Conservation (phyloP, 2,888 invertebrate genomes). For the Volucella zonaria region DNA sequence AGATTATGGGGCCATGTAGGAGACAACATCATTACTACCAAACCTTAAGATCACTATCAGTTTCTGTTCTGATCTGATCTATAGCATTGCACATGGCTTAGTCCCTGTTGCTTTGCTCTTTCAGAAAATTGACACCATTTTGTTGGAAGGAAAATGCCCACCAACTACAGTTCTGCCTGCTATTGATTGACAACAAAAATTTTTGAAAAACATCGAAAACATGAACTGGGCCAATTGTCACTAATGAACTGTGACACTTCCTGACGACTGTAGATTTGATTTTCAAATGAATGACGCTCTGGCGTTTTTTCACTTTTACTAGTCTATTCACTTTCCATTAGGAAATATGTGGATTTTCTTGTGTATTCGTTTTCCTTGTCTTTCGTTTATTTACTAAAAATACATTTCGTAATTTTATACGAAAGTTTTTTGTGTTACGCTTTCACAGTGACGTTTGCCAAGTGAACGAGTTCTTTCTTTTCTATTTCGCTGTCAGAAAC, state of each 20-base stretch:
- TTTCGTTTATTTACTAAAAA: slow-evolving; percentile 66
- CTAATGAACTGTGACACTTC: slow-evolving; percentile 38
- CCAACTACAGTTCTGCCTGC: too few relatives aligned
- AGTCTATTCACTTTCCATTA: slow-evolving; percentile 9
- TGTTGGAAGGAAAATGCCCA: too few relatives aligned
- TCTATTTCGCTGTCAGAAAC: slow-evolving; percentile 18
- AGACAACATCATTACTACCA: too few relatives aligned
- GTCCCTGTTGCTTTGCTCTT: too few relatives aligned
- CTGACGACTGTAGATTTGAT: slow-evolving; percentile 23
- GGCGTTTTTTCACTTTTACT: slow-evolving; percentile 1
- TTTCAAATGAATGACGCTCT: slow-evolving; percentile 27
- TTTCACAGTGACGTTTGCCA: slow-evolving; percentile 64
- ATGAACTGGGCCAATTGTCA: slow-evolving; percentile 13
- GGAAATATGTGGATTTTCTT: slow-evolving; percentile 31
- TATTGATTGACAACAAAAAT: slow-evolving; percentile 45
- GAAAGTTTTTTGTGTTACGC: slow-evolving; percentile 51
- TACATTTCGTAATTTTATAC: slow-evolving; percentile 73
- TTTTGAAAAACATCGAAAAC: slow-evolving; percentile 6
- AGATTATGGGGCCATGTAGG: too few relatives aligned
- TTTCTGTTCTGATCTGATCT: too few relatives aligned
- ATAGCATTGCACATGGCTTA: too few relatives aligned
- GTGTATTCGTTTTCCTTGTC: slow-evolving; percentile 26
- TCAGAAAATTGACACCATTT: too few relatives aligned
- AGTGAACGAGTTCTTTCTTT: slow-evolving; percentile 31
- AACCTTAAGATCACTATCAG: too few relatives aligned